Evolutionary conservation across 2,797 vertebrate genomes (phyloP).

Genomic region (Rhyacichthys aspro): DNA sequence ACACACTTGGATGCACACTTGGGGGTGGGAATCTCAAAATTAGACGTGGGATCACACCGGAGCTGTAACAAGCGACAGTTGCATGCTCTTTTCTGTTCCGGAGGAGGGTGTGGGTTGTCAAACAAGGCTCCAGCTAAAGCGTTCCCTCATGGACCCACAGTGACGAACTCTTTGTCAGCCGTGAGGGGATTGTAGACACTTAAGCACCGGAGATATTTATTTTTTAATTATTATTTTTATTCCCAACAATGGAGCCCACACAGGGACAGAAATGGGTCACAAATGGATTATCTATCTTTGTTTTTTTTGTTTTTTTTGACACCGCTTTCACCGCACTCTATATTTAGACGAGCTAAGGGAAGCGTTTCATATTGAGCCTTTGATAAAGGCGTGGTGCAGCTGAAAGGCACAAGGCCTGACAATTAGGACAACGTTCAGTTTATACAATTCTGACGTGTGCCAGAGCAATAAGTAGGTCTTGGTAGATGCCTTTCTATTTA

Average conservation of each 20-base stretch:
- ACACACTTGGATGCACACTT: constrained; percentile 45
- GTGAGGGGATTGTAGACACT: constrained; percentile 70
- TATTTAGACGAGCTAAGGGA: constrained; percentile 60
- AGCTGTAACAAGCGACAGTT: constrained; percentile 47
- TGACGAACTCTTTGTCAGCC: constrained; percentile 63
- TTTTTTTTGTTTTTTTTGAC: constrained; percentile 64
- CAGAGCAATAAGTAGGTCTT: too few relatives aligned
- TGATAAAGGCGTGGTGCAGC: constrained; percentile 47
- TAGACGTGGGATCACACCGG: constrained; percentile 61
- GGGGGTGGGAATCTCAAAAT: constrained; percentile 66
- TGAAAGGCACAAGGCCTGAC: background rate
- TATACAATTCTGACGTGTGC: background rate
- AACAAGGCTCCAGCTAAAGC: constrained; percentile 44
- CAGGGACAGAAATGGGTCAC: constrained; percentile 77
- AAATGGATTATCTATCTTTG: constrained; percentile 75
- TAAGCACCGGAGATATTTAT: constrained; percentile 51
- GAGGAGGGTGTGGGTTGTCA: constrained; percentile 42
- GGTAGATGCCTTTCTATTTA: background rate
- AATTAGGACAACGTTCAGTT: constrained; percentile 6
- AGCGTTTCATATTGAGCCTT: constrained; percentile 53
- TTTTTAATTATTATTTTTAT: constrained; percentile 57
- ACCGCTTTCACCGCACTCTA: constrained; percentile 61
- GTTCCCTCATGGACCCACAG: constrained; percentile 59
- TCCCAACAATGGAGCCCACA: constrained; percentile 68
- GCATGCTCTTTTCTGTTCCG: constrained; percentile 30